phyloP scores from a whole-genome alignment of 2,113 vertebrate genomes.

The Misgurnus mizolepis region DNA sequence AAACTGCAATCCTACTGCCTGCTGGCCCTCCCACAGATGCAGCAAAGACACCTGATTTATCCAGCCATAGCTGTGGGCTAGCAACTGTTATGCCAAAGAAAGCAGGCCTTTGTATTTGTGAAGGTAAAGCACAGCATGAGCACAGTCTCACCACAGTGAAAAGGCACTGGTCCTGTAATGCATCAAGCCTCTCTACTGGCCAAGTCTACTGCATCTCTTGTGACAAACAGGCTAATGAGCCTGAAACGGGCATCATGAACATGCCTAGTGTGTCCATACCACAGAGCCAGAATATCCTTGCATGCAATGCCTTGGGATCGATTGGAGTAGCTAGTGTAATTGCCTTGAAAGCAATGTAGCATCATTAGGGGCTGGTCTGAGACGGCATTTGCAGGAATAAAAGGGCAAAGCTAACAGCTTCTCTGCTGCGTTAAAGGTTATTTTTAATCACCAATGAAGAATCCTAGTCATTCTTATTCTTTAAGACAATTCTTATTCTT shows the following conservation, averaged over 20 bases:
- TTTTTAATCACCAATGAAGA: conserved; percentile 79
- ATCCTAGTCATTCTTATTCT: conserved; percentile 58
- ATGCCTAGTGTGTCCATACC: conserved; percentile 20
- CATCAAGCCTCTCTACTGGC: background rate
- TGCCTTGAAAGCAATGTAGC: conserved; percentile 77
- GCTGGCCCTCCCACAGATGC: conserved; percentile 42
- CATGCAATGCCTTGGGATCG: conserved; percentile 72
- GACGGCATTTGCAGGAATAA: conserved; percentile 77
- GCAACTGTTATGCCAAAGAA: background rate
- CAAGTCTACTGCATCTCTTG: background rate
- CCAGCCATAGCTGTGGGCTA: conserved; percentile 3
- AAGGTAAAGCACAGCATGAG: background rate
- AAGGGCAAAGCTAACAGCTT: conserved; percentile 81
- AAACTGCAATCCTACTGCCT: too few species aligned
- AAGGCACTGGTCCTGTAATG: background rate
- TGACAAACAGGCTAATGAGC: conserved; percentile 47
- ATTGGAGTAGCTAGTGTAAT: conserved; percentile 73
- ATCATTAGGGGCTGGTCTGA: conserved; percentile 76
- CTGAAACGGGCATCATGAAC: conserved; percentile 39
- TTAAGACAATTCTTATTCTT: conserved; percentile 43
- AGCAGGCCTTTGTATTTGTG: background rate
- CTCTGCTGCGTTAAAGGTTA: conserved; percentile 79
- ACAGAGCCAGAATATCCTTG: conserved; percentile 26
- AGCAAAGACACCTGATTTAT: conserved; percentile 56
- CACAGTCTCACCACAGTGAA: background rate